Evolutionary conservation across 1,140 invertebrate species (phyloP), one percentile per base, ranked within the genome.

Genomic region (Drosophila sp.): DNA sequence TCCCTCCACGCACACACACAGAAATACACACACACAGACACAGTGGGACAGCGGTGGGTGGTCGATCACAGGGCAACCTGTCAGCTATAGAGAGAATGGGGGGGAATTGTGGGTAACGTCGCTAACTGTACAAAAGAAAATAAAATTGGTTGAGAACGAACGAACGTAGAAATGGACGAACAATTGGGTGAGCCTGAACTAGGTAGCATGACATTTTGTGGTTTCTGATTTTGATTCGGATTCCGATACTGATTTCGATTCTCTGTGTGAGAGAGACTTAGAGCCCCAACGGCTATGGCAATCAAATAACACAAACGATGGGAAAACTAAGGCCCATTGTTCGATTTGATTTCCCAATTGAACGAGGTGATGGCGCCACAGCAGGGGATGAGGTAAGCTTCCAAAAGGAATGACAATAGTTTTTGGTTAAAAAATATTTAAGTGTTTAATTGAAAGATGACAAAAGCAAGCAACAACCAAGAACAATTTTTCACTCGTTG

Each of bases 201-300:
- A 86, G 76, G 83, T 86, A 79, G 17, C 76, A 75, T 82, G 76
- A 67, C 75, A 82, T 82, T 79, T 86, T 86, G 82, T 68, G 82
- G 83, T 79, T 69, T 65, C 62, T 70, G 75, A 82, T 76, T 86
- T 79, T 68, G 70, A 72, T 50, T 50, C 44, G 44, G 44, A 50
- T 50, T 27, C 23, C 23, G 44, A 50, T 50, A 27, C 17, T 50
- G 82, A 75, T 75, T 72, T 78, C 80, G 47, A 68, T 82, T 74
- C 55, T 30, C 58, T 80, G 73, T 32, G 47, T 50, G 54, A 32
- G 72, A 41, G 50, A 60, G 55, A 47, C 41, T 55, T 44, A 56
- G 40, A 60, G 71, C 57, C 71, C 71, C 50, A 70, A 72, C 33
- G 63, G 70, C 80, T 72, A 72, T 77, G 66, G 56, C 80, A 70